Evolutionary conservation across 2,888 invertebrate species (phyloP).

Genomic region (Ennomos erosarius): DNA sequence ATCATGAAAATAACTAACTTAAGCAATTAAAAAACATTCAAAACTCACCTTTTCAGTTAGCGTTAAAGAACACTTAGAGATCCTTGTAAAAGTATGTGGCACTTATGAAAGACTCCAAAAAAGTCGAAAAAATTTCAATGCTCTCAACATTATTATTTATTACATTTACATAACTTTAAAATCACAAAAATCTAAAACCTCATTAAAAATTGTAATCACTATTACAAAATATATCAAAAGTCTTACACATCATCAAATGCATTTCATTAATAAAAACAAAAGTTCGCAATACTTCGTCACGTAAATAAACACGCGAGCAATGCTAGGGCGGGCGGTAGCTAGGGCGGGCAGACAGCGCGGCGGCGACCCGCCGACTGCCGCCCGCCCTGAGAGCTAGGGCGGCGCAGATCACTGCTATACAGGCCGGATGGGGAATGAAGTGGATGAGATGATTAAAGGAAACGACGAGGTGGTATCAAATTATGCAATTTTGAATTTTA

Average conservation of each 20-base stretch:
- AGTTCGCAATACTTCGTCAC: conserved; percentile 9
- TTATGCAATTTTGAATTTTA: no score
- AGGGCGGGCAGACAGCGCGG: conserved; percentile 47
- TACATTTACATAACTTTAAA: no score
- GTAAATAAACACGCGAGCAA: conserved; percentile 18
- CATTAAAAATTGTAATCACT: background rate
- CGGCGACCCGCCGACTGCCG: conserved; percentile 51
- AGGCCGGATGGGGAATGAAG: background rate
- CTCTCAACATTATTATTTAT: no score
- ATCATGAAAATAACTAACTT: no score
- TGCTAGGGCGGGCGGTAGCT: conserved; percentile 32
- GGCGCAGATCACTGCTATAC: conserved; percentile 28
- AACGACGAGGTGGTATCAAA: no score
- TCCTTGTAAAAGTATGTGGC: background rate
- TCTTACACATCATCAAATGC: no score
- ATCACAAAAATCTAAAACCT: background rate
- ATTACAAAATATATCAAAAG: background rate
- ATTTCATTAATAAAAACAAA: background rate
- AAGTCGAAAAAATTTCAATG: no score
- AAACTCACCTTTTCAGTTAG: conserved; percentile 1
- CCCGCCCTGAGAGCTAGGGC: conserved; percentile 34
- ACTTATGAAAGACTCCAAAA: conserved; percentile 5
- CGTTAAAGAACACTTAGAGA: background rate
- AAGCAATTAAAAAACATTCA: no score
- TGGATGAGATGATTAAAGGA: background rate